Base-by-base conservation (phyloP, 2,888 invertebrate species). In the Aphelenchoides bicaudatus region DNA sequence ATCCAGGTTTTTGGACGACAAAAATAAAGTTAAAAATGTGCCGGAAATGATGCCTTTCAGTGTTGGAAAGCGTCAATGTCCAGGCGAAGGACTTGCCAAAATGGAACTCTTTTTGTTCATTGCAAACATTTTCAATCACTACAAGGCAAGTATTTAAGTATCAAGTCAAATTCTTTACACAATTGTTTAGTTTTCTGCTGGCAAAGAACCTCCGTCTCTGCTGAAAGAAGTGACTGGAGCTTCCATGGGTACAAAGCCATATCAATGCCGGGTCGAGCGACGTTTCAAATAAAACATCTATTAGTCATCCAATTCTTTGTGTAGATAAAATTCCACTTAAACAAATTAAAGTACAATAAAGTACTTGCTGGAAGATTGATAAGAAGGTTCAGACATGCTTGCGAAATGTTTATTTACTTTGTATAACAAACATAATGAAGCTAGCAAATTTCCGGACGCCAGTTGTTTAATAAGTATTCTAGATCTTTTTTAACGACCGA, bases 1-100 rank as follows among this genome's bases (percentile, higher is more conserved):
- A 6, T 63, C 65, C 1, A 49, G 71, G 28, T 71, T 71, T 48
- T n/a, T 71, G 6, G 57, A 62, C 30, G 60, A 60, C 27, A 56
- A 63, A 48, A 67, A 67, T 6, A 61, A 61, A 34, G 21, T 66
- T 34, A 65, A 59, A n/a, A 62, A 55, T 37, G 38, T 56, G 13
- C 63, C 62, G 0, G 60, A 66, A 28, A 28, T 66, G 1, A 30
- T 62, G 13, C 66, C 66, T 23, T 66, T 66, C 30, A 62, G 62
- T 0, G 50, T 64, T 13, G 66, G 66, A 21, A 66, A 66, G 25
- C 53, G 63, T n/a, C 59, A 61, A 37, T 66, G 52, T 19, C 34
- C 28, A 3, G 52, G 52, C 19, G 52, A 51, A 23, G 10, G 13
- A 2, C 25, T 51, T 21, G 52, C 52, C 13, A n/a, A 27, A 31